Percentiles rank a stretch among this genome's conserved stretches.
Evolutionary conservation across 2,113 vertebrate species (phyloP).

Genomic region (Oncorhynchus keta): DNA sequence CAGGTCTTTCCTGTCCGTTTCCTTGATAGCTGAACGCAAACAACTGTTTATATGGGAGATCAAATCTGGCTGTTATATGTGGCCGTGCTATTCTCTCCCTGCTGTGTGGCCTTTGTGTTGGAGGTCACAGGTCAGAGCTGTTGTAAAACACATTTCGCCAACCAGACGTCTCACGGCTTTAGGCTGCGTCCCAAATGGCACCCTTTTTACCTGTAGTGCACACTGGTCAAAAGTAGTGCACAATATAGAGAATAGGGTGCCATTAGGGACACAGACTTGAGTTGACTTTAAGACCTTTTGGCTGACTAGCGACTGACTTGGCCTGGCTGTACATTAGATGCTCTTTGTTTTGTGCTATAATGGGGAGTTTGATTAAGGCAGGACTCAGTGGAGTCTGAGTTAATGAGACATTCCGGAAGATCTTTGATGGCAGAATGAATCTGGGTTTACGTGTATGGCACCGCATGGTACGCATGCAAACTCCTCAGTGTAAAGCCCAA

Average conservation of each 20-base stretch:
- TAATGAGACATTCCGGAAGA: conserved; percentile 33
- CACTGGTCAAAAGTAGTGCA: no score
- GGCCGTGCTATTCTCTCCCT: conserved; percentile 30
- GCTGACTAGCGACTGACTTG: conserved; percentile 20
- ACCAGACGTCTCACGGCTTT: conserved; percentile 16
- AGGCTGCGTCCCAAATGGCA: neutral
- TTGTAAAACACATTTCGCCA: conserved; percentile 48
- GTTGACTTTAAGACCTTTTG: neutral
- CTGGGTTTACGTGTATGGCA: conserved; percentile 6
- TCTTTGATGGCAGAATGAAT: conserved; percentile 30
- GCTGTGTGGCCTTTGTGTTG: conserved; percentile 51
- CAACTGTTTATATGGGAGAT: conserved; percentile 29
- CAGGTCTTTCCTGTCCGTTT: conserved; percentile 36
- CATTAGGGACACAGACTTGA: neutral
- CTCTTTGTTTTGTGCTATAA: conserved; percentile 43
- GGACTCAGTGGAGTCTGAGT: conserved; percentile 25
- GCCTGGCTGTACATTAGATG: conserved; percentile 20
- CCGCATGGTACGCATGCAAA: conserved; percentile 21
- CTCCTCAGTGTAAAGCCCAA: neutral
- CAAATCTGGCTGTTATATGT: conserved; percentile 46
- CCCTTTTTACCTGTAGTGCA: no score
- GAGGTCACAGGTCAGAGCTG: conserved; percentile 42
- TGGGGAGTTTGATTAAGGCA: conserved; percentile 20
- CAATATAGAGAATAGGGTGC: no score
- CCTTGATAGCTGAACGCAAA: conserved; percentile 32